Evolutionary conservation across 1,140 invertebrate genomes (phyloP).

Genomic region (Berghia stephanieae): DNA sequence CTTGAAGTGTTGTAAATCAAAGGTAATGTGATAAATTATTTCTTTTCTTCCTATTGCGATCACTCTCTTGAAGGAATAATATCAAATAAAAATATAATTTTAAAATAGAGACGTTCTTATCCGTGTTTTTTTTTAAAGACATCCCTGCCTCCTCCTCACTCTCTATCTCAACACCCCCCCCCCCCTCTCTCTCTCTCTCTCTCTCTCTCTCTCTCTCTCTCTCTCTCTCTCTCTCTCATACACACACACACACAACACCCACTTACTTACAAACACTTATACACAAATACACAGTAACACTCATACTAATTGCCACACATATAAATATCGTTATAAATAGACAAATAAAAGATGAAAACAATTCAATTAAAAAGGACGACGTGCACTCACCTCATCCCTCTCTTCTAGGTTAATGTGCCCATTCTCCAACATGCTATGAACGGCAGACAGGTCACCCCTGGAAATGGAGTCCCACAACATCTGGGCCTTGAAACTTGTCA

Average conservation of each 20-base stretch:
- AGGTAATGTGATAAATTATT: too few relatives aligned
- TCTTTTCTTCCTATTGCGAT: too few relatives aligned
- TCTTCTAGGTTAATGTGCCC: slow-evolving; percentile 77
- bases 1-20: too few relatives aligned
- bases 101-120: too few relatives aligned
- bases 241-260: background rate
- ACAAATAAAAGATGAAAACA: background rate
- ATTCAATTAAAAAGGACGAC: background rate
- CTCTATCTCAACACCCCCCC: too few relatives aligned
- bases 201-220: too few relatives aligned
- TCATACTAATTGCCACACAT: background rate
- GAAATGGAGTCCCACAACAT: slow-evolving; percentile 58
- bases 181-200: too few relatives aligned
- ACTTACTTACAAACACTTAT: background rate
- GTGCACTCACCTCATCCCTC: slow-evolving; percentile 81
- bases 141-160: too few relatives aligned
- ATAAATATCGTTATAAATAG: background rate
- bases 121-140: too few relatives aligned
- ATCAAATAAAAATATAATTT: too few relatives aligned
- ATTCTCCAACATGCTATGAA: slow-evolving; percentile 52
- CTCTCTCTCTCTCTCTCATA: too few relatives aligned
- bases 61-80: too few relatives aligned
- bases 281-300: background rate
- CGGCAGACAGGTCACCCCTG: slow-evolving; percentile 50
- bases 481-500: slow-evolving; percentile 49